phyloP scores from a whole-genome alignment of 1,140 invertebrate species.

The Laupala kohalensis region DNA sequence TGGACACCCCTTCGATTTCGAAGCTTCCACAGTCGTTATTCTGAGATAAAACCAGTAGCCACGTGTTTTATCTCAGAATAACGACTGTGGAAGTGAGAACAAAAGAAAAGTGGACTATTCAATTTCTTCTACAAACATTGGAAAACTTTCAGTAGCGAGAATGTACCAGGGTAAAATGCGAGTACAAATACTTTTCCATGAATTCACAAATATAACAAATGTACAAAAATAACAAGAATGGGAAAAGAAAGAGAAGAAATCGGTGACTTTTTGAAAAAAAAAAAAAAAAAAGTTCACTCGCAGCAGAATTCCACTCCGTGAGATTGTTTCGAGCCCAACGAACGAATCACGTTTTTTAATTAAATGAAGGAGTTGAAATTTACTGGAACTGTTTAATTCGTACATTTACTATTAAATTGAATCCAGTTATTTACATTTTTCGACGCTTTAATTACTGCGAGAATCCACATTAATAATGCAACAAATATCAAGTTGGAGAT shows the following conservation, averaged over 20 bases:
- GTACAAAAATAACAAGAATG: too few relatives aligned
- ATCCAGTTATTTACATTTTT: neutral
- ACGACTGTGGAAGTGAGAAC: too few relatives aligned
- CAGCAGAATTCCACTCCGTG: neutral
- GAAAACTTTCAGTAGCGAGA: neutral
- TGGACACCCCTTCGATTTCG: too few relatives aligned
- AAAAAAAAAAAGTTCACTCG: neutral
- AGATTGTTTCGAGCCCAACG: neutral
- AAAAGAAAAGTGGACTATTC: neutral
- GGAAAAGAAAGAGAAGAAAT: neutral
- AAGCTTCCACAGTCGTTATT: too few relatives aligned
- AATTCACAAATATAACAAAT: neutral
- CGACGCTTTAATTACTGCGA: neutral
- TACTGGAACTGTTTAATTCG: neutral
- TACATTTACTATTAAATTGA: neutral
- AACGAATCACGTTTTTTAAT: neutral
- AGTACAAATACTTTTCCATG: neutral
- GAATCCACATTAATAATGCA: too few relatives aligned
- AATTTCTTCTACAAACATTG: neutral
- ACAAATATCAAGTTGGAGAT: too few relatives aligned
- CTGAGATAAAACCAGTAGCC: neutral
- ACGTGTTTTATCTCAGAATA: neutral
- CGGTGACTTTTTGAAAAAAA: neutral
- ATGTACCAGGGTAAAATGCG: neutral
- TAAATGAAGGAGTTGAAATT: neutral